These are phyloP conservation scores for Drosophila tripunctata DNA, from an alignment of 2,888 invertebrate genomes.

Conservation along the genomic window DNA sequence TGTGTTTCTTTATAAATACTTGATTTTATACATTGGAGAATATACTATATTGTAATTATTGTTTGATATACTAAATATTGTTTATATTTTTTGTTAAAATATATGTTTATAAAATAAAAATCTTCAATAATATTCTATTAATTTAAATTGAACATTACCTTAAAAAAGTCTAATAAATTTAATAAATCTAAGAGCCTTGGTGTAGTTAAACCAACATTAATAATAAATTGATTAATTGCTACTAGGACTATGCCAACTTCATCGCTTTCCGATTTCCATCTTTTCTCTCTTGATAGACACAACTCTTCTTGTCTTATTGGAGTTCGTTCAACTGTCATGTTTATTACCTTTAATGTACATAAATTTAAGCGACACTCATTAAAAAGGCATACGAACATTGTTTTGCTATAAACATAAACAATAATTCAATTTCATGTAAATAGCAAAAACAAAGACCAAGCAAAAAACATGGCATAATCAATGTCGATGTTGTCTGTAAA, in stretches of 20 bases:
- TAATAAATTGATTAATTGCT: not conserved
- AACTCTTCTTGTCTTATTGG: constrained; percentile 1
- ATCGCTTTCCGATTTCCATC: not conserved
- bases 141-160: too few relatives aligned
- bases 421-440: constrained; percentile 75
- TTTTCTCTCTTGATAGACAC: not conserved
- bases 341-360: constrained; percentile 27
- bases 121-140: too few relatives aligned
- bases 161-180: too few relatives aligned
- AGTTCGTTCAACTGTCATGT: constrained; percentile 16
- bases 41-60: too few relatives aligned
- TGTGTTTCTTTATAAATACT: too few relatives aligned
- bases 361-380: constrained; percentile 54
- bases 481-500: constrained; percentile 66
- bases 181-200: too few relatives aligned
- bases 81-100: too few relatives aligned
- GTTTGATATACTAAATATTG: too few relatives aligned
- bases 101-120: too few relatives aligned
- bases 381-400: constrained; percentile 68
- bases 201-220: too few relatives aligned
- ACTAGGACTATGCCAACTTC: not conserved
- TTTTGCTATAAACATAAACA: constrained; percentile 75
- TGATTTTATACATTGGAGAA: too few relatives aligned
- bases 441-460: constrained; percentile 38
- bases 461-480: constrained; percentile 73